A percentile compares a stretch with the other conserved stretches of the same genome.
These are phyloP conservation scores for Pachyseris speciosa DNA, from an alignment of 64 coral and sea anemone species.

Conservation along the genomic window DNA sequence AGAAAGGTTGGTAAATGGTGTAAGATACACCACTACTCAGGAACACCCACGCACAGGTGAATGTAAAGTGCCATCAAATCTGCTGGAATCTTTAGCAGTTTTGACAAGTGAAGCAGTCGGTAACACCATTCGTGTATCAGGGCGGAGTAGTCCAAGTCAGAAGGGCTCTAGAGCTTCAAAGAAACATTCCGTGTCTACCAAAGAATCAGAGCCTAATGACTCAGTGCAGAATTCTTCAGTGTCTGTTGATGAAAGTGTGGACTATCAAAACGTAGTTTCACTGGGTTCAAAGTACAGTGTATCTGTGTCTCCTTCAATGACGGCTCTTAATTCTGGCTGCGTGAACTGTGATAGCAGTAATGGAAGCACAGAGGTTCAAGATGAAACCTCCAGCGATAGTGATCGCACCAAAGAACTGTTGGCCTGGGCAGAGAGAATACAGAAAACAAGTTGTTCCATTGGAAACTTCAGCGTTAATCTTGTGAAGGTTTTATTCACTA, in stretches of 20 bases:
- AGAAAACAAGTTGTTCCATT: constrained; percentile 68
- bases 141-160: not conserved
- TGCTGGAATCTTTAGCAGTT: constrained; percentile 16
- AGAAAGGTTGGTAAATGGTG: constrained; percentile 17
- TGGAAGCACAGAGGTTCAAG: not conserved
- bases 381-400: not conserved
- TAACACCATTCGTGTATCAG: not conserved
- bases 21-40: not conserved
- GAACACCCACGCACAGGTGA: not conserved
- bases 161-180: not conserved
- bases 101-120: not conserved
- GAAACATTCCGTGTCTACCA: not conserved
- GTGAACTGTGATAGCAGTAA: constrained; percentile 4
- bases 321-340: not conserved
- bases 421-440: constrained; percentile 61
- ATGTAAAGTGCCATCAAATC: not conserved
- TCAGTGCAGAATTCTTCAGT: not conserved
- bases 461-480: constrained; percentile 69
- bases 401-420: constrained; percentile 53
- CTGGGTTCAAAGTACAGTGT: not conserved
- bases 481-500: constrained; percentile 65
- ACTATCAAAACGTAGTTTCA: not conserved
- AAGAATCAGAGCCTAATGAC: not conserved
- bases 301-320: not conserved
- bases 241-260: not conserved